These are phyloP conservation scores for Nemopilema nomurai DNA, from an alignment of 30 jellyfish, hydroid and myxozoan genomes.

Conservation along the genomic window DNA sequence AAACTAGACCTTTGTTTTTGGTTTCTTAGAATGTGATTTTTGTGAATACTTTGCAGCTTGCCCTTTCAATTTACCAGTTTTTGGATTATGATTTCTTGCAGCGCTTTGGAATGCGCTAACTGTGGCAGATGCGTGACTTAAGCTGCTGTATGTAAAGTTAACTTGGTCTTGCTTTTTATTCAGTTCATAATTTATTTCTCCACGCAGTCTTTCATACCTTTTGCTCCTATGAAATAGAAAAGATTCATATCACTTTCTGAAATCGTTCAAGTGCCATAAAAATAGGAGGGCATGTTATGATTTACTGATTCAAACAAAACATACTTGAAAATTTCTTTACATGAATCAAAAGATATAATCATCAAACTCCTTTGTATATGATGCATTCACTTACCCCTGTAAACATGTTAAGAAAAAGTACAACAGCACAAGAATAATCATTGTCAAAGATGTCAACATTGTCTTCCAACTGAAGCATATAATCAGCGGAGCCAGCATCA, in stretches of 20 bases:
- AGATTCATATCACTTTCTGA: background rate
- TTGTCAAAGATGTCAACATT: conserved; percentile 66
- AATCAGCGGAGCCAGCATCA: conserved; percentile 47
- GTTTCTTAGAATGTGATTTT: background rate
- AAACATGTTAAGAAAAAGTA: conserved; percentile 76
- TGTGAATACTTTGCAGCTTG: background rate
- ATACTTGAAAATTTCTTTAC: too few species aligned
- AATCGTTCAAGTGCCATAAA: background rate
- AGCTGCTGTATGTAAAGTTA: conserved; percentile 21
- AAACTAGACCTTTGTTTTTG: background rate
- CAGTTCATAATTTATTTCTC: conserved; percentile 54
- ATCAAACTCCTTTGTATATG: background rate
- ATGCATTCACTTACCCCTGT: conserved; percentile 51
- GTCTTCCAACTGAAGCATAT: conserved; percentile 75
- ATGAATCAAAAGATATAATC: too few species aligned
- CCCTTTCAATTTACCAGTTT: background rate
- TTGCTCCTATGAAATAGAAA: conserved; percentile 62
- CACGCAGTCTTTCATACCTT: conserved; percentile 78
- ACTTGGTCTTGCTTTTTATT: conserved; percentile 23
- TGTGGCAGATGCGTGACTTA: conserved; percentile 53
- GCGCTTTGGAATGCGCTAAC: conserved; percentile 58
- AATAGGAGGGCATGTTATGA: background rate
- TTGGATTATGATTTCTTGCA: conserved; percentile 12
- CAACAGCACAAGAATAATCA: conserved; percentile 62
- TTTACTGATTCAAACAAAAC: too few species aligned